Evolutionary conservation across 2,888 invertebrate species (phyloP), one percentile per base, ranked within the genome.

Genomic region (Cheilosia grossa): DNA sequence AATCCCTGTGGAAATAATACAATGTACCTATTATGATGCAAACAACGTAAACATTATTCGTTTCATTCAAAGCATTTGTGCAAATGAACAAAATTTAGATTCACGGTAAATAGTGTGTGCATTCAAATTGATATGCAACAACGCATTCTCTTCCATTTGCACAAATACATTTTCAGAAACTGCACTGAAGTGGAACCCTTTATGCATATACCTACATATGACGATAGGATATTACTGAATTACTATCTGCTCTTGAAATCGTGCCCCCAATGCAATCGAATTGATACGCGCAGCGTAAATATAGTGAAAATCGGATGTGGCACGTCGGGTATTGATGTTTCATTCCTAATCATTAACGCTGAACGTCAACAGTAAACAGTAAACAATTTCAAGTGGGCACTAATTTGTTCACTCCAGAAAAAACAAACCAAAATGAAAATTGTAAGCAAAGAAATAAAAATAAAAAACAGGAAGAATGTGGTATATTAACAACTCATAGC

Each of bases 381-480:
- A 82, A 82, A 49, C 77, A 67, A 72, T 66, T 21, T 70, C 47
- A 77, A 81, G 69, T 66, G n/a, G 6, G 42, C 33, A 19, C 30
- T 42, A 53, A n/a, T 30, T 37, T 51, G 3, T 51, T 61, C 33
- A 47, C 13, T 42, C 6, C 44, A 24, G 54, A 69, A 51, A 54
- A 63, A 59, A 51, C 49, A 42, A 51, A 19, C 30, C 49, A 15
- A 64, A 21, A 6, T n/a, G 30, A 42, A 59, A 47, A 47, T 17
- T 21, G 21, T 54, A 63, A 37, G 33, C 44, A 49, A 63, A 27
- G 44, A 61, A 13, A 56, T 53, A 27, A 4, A 40, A 33, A 69
- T 10, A 27, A 75, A 70, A 21, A 75, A 70, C 47, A 49, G 40
- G 13, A 54, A 53, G 24, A 13, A 66, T 37, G 37, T 77, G 61